Percentiles rank a stretch among this genome's conserved stretches.
Conservation (phyloP, 2,113 vertebrate species). For the Serilophus lunatus region DNA sequence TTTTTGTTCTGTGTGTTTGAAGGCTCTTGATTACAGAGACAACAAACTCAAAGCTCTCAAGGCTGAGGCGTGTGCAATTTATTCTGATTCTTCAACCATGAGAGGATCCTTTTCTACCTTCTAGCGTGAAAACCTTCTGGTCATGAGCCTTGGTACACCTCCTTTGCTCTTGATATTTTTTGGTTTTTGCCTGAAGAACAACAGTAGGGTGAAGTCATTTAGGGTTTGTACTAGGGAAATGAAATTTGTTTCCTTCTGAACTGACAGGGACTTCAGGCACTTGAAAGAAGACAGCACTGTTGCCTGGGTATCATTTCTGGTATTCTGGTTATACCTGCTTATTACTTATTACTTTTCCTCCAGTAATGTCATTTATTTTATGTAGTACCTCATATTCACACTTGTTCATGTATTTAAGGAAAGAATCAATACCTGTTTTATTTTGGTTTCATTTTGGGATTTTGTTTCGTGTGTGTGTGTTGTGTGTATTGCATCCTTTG, state of each 20-base stretch:
- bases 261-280: neutral
- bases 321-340: neutral
- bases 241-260: conserved; percentile 21
- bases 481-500: neutral
- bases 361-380: neutral
- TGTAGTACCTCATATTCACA: neutral
- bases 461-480: neutral
- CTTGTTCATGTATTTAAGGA: neutral
- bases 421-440: neutral
- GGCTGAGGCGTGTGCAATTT: neutral
- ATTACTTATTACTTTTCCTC: conserved; percentile 2
- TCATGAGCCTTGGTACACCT: neutral
- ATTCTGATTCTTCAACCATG: neutral
- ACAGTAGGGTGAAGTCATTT: neutral
- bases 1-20: neutral
- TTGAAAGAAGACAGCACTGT: neutral
- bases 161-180: neutral
- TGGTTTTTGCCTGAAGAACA: neutral
- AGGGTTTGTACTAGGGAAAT: neutral
- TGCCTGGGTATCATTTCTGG: neutral
- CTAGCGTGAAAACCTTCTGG: neutral
- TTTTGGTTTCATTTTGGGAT: neutral
- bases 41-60: neutral
- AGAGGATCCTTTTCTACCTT: conserved; percentile 12
- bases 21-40: neutral